A percentile compares a stretch with the other conserved stretches of the same genome.
Evolutionary conservation across 2,113 vertebrate species (phyloP).

Genomic region (Ascaphus truei): DNA sequence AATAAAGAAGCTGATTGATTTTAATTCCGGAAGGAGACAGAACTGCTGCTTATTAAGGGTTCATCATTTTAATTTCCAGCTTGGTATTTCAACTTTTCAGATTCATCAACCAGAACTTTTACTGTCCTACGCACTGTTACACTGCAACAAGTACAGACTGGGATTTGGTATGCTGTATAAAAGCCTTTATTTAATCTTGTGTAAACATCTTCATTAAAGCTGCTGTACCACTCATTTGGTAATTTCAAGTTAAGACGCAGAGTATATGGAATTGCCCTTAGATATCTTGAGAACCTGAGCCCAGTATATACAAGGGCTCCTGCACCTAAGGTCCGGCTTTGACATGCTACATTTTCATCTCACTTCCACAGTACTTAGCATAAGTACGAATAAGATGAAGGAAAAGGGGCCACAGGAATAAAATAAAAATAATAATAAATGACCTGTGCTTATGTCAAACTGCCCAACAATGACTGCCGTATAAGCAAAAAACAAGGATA

Average conservation of each 20-base stretch:
- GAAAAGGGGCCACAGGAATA: too few species aligned
- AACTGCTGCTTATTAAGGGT: background rate
- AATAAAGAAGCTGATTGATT: too few species aligned
- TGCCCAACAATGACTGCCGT: too few species aligned
- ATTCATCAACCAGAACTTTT: background rate
- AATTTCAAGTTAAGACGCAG: background rate
- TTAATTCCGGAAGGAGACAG: background rate
- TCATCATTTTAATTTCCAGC: background rate
- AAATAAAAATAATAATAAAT: too few species aligned
- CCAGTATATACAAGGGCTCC: background rate
- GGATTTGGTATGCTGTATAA: background rate
- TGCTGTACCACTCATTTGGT: background rate
- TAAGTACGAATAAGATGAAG: too few species aligned
- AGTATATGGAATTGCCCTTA: background rate
- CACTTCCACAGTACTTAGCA: too few species aligned
- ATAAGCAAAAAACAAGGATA: too few species aligned
- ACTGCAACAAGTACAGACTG: conserved; percentile 9
- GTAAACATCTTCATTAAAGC: background rate
- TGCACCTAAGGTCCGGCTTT: too few species aligned
- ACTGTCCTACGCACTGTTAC: background rate
- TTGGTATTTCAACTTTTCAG: too few species aligned
- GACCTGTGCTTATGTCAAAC: too few species aligned
- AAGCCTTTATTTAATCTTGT: background rate
- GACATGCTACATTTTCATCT: too few species aligned
- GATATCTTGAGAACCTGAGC: background rate